phyloP scores from a whole-genome alignment of 2,797 vertebrate species.

The Fundulus diaphanus region DNA sequence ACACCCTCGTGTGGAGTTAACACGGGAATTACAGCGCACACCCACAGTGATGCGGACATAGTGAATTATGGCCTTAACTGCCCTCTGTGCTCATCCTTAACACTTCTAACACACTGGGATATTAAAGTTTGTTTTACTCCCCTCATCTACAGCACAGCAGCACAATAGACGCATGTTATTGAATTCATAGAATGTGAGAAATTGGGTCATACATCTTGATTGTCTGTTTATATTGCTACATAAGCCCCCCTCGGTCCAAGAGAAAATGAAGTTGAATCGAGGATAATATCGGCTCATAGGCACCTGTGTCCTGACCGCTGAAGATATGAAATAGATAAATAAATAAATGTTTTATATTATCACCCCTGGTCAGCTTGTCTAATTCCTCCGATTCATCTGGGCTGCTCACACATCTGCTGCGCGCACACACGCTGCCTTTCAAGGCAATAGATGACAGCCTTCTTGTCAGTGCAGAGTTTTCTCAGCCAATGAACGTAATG shows the following conservation, averaged over 20 bases:
- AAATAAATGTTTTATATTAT: constrained; percentile 43
- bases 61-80: constrained; percentile 64
- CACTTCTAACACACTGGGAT: constrained; percentile 71
- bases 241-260: constrained; percentile 56
- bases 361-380: constrained; percentile 26
- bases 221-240: constrained; percentile 61
- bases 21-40: constrained; percentile 48
- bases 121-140: constrained; percentile 79
- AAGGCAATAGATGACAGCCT: constrained; percentile 63
- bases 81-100: constrained; percentile 64
- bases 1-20: constrained; percentile 21
- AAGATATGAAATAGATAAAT: constrained; percentile 33
- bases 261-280: constrained; percentile 59
- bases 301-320: constrained; percentile 51
- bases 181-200: constrained; percentile 77
- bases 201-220: constrained; percentile 70
- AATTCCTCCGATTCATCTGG: constrained; percentile 26
- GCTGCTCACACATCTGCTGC: constrained; percentile 25
- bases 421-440: constrained; percentile 36
- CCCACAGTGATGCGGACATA: constrained; percentile 32
- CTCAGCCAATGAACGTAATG: constrained; percentile 68
- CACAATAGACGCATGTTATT: constrained; percentile 68
- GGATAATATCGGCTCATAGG: constrained; percentile 66
- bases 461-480: constrained; percentile 56
- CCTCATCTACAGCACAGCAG: constrained; percentile 62